Base-by-base conservation (phyloP, 2,888 invertebrate species). In the Chymomyza fuscimana region DNA sequence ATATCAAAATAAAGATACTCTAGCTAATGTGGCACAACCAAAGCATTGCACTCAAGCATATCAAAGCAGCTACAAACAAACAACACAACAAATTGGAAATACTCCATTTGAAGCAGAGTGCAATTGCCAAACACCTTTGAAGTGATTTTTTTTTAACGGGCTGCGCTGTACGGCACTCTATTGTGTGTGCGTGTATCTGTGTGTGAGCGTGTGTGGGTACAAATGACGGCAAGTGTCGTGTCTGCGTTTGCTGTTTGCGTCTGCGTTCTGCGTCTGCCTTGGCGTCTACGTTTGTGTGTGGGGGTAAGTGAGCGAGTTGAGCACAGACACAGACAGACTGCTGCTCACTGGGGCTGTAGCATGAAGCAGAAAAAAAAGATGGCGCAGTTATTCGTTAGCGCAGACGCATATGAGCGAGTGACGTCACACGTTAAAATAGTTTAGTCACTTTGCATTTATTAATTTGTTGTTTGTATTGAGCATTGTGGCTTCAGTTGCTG, bases 111-210 rank as follows among this genome's bases (percentile, higher is more conserved):
- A 51, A 63, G 63, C 60, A 56, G 62, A 78, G 80, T 60, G 70
- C 67, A 73, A 82, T 80, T 73, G 82, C 75, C 80, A 86, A 77
- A 83, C 83, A 83, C 87, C 87, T 87, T 77, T 85, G 85, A 46
- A 46, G 40, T 46, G 40, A 46, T 46, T 46, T 46, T 46, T 46
- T 46, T 46, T 46, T 46, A 46, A 46, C 12, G 40, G 40, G 40
- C 40, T 46, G 40, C 40, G 40, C 40, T 46, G 40, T 46, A 46
- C 40, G 40, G 12, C 40, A 12, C 40, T 2, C 12, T 7, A 46
- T 10, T 46, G 12, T 46, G 3, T 12, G 40, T 46, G 40, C 12
- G 40, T 46, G 40, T 46, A 12, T 46, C 4, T 46, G 40, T 46
- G 52, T 54, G 52, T 54, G 19, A n/a, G 29, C n/a, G 22, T 78